Evolutionary conservation across 2,797 vertebrate species (phyloP).

Genomic region (Melanogrammus aeglefinus): DNA sequence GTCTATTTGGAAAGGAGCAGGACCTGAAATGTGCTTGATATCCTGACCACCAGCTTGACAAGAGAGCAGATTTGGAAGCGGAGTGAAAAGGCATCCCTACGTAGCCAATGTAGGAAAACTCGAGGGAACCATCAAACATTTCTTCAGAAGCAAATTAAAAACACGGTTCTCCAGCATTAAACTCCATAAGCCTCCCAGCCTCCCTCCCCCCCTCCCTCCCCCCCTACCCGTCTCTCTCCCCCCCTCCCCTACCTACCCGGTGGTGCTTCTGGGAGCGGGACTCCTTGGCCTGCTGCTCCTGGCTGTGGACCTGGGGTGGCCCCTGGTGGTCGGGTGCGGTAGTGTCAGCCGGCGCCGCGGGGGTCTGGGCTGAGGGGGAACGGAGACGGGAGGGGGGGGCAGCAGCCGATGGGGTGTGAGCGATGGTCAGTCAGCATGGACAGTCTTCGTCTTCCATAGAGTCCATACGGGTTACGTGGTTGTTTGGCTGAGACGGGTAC

Average conservation of each 20-base stretch:
- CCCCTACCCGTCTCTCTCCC: too few species aligned
- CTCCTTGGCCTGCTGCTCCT: slow-evolving; percentile 73
- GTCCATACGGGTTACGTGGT: background rate
- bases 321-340: slow-evolving; percentile 43
- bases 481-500: background rate
- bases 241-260: slow-evolving; percentile 61
- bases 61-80: background rate
- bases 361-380: background rate
- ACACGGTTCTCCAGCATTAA: too few species aligned
- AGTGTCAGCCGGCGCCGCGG: slow-evolving; percentile 33
- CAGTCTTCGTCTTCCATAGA: background rate
- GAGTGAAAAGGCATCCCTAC: background rate
- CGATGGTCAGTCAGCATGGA: background rate
- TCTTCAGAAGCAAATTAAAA: background rate
- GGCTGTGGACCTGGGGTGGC: slow-evolving; percentile 30
- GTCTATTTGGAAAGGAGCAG: background rate
- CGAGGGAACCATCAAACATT: background rate
- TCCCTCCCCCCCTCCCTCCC: background rate
- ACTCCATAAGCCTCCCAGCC: too few species aligned
- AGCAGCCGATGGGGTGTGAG: background rate
- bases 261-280: slow-evolving; percentile 94
- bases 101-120: background rate
- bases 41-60: background rate
- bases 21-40: background rate
- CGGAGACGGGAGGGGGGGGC: background rate